Evolutionary conservation across 2,888 invertebrate genomes (phyloP).

Genomic region (Leptinotarsa peninsularis): DNA sequence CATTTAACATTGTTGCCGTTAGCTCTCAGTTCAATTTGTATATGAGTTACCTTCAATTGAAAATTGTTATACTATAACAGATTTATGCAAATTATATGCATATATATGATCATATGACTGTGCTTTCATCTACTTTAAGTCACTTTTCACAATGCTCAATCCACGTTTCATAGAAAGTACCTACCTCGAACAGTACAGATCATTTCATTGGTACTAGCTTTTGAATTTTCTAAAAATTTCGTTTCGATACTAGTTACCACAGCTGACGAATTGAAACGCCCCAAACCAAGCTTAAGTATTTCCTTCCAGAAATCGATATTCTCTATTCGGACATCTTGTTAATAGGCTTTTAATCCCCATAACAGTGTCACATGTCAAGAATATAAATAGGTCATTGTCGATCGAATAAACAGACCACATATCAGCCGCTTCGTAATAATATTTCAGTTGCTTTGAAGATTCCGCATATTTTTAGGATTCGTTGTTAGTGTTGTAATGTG

Average conservation of each 20-base stretch:
- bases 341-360: conserved; percentile 24
- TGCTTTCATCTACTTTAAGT: too few relatives aligned
- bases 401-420: conserved; percentile 22
- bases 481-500: neutral
- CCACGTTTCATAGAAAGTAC: too few relatives aligned
- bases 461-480: conserved; percentile 1
- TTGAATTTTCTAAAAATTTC: too few relatives aligned
- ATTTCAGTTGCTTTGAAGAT: conserved; percentile 24
- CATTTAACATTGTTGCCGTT: too few relatives aligned
- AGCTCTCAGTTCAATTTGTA: too few relatives aligned
- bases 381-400: conserved; percentile 40
- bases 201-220: too few relatives aligned
- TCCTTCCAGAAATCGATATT: conserved; percentile 20
- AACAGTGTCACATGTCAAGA: conserved; percentile 34
- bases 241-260: neutral
- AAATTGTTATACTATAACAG: too few relatives aligned
- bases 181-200: too few relatives aligned
- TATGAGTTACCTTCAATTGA: too few relatives aligned
- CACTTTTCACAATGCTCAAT: too few relatives aligned
- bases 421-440: conserved; percentile 27
- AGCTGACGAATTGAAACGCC: neutral
- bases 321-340: conserved; percentile 7
- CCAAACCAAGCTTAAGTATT: neutral
- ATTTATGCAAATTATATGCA: too few relatives aligned
- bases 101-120: too few relatives aligned